Evolutionary conservation across 1,140 invertebrate species (phyloP), one percentile per base, ranked within the genome.

Genomic region (Wasmannia auropunctata): DNA sequence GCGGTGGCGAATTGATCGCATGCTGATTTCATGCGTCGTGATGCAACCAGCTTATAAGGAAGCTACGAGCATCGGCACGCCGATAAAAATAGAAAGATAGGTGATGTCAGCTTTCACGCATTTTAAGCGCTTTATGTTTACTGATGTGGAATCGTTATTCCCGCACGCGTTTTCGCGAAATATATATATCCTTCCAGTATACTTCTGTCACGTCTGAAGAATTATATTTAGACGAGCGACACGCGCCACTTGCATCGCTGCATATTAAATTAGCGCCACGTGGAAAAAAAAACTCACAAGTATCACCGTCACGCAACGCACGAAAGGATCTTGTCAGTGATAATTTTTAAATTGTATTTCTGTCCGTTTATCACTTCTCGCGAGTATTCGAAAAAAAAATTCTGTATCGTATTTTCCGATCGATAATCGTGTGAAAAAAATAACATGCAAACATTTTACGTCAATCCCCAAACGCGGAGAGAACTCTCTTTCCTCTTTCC

Each of bases 111-210:
- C 31, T 63, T 83, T 83, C 14, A 28, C 43, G 51, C 62, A 16
- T 72, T 37, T 87, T 28, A 67, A n/a, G 79, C 43, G 43, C 16
- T 46, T 46, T 81, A 67, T 86, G 77, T 89, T 87, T 87, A 63
- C 51, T 62, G 69, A 76, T 63, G 49, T 25, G 34, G 25, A 31
- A 72, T 72, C 4, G 28, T 54, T 72, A 43, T 4, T 74, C 25
- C 51, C 40, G 79, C 79, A 43, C 37, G 37, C n/a, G n/a, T n/a
- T 58, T 46, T 83, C 40, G 51, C 49, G 25, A 63, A 58, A 56
- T n/a, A n/a, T n/a, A 40, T 43, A 43, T 58, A 72, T 60, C 67
- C 37, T 4, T 60, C 19, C 28, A 46, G 19, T 37, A 11, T 34
- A 14, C 28, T 22, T n/a, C 51, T 72, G 28, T 74, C 51, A 58